These are phyloP conservation scores for Hybognathus amarus DNA, from an alignment of 2,797 vertebrate species.

Conservation along the genomic window DNA sequence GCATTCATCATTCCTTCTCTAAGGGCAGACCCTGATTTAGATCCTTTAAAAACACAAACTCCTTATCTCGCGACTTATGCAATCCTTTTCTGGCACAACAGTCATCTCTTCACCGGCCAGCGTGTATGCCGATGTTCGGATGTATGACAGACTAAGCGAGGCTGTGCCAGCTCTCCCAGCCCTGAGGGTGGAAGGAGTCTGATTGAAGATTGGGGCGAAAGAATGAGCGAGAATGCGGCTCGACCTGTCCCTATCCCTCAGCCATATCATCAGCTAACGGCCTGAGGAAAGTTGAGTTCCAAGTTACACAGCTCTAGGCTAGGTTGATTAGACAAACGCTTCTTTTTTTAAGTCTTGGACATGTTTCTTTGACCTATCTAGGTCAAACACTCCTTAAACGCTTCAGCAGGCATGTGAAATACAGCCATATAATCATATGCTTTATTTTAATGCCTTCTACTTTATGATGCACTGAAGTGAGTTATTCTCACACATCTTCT, in stretches of 20 bases:
- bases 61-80: conserved; percentile 28
- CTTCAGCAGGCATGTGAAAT: neutral
- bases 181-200: conserved; percentile 63
- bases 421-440: conserved; percentile 10
- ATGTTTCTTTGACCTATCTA: conserved; percentile 9
- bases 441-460: conserved; percentile 20
- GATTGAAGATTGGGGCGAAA: conserved; percentile 70
- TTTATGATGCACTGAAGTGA: conserved; percentile 27
- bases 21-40: conserved; percentile 44
- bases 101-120: neutral
- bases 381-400: neutral
- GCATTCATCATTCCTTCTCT: conserved; percentile 26
- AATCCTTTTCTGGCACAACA: conserved; percentile 27
- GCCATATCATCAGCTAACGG: conserved; percentile 51
- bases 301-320: conserved; percentile 33
- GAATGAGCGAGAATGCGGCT: conserved; percentile 72
- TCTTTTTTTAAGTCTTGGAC: neutral
- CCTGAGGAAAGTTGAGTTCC: conserved; percentile 33
- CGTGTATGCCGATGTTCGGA: conserved; percentile 9
- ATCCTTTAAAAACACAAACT: conserved; percentile 28
- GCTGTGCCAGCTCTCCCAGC: conserved; percentile 46
- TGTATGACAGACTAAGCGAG: conserved; percentile 33
- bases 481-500: conserved; percentile 21
- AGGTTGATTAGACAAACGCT: conserved; percentile 15
- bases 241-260: conserved; percentile 73